Evolutionary conservation across 2,113 vertebrate genomes (phyloP), one percentile per base, ranked within the genome.

Genomic region (Alexandromys fortis): DNA sequence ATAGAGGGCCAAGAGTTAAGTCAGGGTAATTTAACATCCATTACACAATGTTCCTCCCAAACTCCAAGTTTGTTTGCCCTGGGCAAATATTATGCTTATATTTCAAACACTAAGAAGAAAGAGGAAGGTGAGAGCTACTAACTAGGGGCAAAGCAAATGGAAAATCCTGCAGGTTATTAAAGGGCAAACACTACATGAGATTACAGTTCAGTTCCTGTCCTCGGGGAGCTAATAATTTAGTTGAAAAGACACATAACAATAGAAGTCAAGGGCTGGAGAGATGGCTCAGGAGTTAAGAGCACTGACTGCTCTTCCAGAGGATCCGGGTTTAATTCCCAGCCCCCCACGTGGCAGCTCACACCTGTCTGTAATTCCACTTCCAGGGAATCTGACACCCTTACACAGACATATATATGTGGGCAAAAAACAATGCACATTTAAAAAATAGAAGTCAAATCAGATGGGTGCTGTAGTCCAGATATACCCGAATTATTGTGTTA

Each of bases 31-130:
- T 86, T 79, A 86, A 97, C 38, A 72, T 55, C 42, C 63, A 92
- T 97, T 97, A 89, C 89, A 86, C 88, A 97, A 95, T 42, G 55
- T 45, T 67, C 82, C 92, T 94, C 63, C 77, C 9, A 82, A 85
- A 55, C 65, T 63, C 79, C 28, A 45, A 61, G 58, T 89, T 89
- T 95, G 61, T 97, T 97, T 97, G 94, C 83, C 52, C 72, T 91
- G 76, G 85, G 82, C 91, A 98, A 97, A 97, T 91, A 95, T 91
- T 94, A 94, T 55, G 79, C 52, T 93, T 94, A 8, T 11, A 58
- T 95, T 96, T 86, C 89, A 97, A 95, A 94, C 65, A 47, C 35
- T 95, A 86, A 94, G 73, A 49, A 52, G 86, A 94, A 95, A 77
- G 16, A 83, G 26, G 89, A 70, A 92, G 65, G 52, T 21, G 5